A percentile compares a stretch with the other conserved stretches of the same genome.
Evolutionary conservation across 2,888 invertebrate genomes (phyloP).

Genomic region (Sphaerophoria taeniata): DNA sequence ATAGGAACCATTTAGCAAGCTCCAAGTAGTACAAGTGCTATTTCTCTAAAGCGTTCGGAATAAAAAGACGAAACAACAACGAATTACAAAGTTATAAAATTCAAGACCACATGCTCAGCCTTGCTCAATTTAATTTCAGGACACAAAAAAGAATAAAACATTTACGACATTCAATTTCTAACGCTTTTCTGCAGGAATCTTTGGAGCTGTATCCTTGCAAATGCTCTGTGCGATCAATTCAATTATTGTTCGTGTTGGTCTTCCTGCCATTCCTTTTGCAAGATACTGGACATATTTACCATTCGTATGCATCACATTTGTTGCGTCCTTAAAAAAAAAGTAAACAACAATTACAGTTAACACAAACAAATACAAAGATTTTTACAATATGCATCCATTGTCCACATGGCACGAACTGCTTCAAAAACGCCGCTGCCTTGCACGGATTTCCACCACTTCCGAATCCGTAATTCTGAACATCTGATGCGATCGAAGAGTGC

Average conservation of each 20-base stretch:
- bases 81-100: too few relatives aligned
- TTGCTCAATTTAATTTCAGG: background rate
- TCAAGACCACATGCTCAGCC: background rate
- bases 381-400: conserved; percentile 90
- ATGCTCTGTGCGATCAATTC: conserved; percentile 87
- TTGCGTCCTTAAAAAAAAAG: conserved; percentile 84
- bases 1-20: too few relatives aligned
- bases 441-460: conserved; percentile 85
- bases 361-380: background rate
- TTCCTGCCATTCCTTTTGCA: conserved; percentile 88
- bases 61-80: too few relatives aligned
- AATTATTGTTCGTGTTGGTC: conserved; percentile 89
- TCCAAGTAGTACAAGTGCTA: too few relatives aligned
- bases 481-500: conserved; percentile 46
- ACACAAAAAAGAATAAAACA: background rate
- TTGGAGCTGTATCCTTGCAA: conserved; percentile 80
- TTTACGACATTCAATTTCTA: background rate
- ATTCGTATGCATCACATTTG: conserved; percentile 88
- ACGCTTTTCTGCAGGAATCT: conserved; percentile 71
- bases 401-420: conserved; percentile 87
- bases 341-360: background rate
- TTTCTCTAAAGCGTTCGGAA: too few relatives aligned
- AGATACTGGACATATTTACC: conserved; percentile 86
- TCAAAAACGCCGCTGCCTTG: conserved; percentile 90
- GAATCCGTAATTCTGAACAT: conserved; percentile 84